A percentile compares a stretch with the other conserved stretches of the same genome.
phyloP scores from a whole-genome alignment of 2,797 vertebrate species.

The Telmatherina bonti region DNA sequence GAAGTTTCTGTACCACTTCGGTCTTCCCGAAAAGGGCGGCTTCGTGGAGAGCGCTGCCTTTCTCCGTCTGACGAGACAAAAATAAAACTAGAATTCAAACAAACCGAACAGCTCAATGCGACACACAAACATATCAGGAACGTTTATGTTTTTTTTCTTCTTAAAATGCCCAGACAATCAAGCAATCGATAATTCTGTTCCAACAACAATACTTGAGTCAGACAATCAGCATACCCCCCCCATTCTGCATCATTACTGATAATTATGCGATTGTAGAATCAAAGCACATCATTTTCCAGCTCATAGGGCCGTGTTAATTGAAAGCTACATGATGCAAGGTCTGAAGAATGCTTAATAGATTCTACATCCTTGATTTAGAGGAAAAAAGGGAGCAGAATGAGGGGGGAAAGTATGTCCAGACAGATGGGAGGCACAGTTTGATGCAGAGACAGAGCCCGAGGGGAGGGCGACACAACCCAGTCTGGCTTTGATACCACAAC shows the following conservation, averaged over 20 bases:
- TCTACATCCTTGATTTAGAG: constrained; percentile 32
- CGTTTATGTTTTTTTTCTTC: neutral
- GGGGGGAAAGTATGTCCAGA: constrained; percentile 30
- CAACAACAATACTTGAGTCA: constrained; percentile 9
- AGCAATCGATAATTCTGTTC: neutral
- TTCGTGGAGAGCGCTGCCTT: constrained; percentile 98
- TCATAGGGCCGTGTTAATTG: constrained; percentile 67
- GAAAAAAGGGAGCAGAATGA: constrained; percentile 40
- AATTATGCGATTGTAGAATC: constrained; percentile 62
- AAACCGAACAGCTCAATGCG: neutral
- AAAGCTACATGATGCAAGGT: constrained; percentile 63
- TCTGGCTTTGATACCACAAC: constrained; percentile 35
- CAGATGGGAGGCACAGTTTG: constrained; percentile 63
- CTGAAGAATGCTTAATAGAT: constrained; percentile 44
- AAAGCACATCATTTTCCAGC: constrained; percentile 71
- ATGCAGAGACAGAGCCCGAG: constrained; percentile 34
- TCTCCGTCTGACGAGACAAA: constrained; percentile 89
- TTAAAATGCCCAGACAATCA: constrained; percentile 2
- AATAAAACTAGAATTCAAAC: constrained; percentile 3
- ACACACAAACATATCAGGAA: neutral
- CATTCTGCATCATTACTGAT: constrained; percentile 33
- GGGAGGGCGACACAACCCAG: constrained; percentile 44
- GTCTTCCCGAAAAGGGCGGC: constrained; percentile 97
- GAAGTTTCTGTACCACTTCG: constrained; percentile 96
- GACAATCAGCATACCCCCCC: constrained; percentile 22